Evolutionary conservation across 2,113 vertebrate genomes (phyloP), one percentile per base, ranked within the genome.

Genomic region (Empidonax traillii): DNA sequence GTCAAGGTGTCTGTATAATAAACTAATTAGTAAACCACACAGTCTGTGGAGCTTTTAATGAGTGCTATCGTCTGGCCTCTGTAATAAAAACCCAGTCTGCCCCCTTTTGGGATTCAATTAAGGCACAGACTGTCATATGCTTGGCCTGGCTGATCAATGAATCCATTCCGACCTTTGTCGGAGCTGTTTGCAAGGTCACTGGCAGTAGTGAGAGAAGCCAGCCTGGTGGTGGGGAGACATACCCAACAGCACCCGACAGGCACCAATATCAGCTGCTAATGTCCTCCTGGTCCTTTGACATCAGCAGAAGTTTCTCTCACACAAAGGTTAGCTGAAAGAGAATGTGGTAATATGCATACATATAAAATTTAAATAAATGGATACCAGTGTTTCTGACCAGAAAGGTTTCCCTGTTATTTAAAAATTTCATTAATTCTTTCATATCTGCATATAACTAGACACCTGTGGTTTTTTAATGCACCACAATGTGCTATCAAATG

Each of bases 11-110:
- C 98, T 99, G 98, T 98, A 98, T 99, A 98, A 99, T 99, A 98
- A 99, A 99, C 98, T 99, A 99, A 99, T 99, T 99, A 99, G 98
- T 98, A 98, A 97, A 98, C 98, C 97, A 97, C 98, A 98, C 98
- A 98, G 98, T 98, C 98, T 98, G 98, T 97, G 98, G 98, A 98
- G 98, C 97, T 98, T 98, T 98, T 98, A 98, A 98, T 98, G 98
- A 98, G 98, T 97, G 97, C 98, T 98, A 98, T 98, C 97, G 98
- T 98, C 98, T 98, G 97, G 97, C 97, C 98, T 98, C 98, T 98
- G 98, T 98, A 98, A 98, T 98, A 98, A 98, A 98, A 98, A 98
- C 98, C 97, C 94, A 98, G 97, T 84, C 97, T 98, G 97, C 98
- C 98, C 98, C 98, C 98, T 98, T 98, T 98, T 98, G 98, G 98